Percentiles rank a stretch among this genome's conserved stretches.
phyloP scores from a whole-genome alignment of 2,888 invertebrate genomes.

The Diaperis boleti region DNA sequence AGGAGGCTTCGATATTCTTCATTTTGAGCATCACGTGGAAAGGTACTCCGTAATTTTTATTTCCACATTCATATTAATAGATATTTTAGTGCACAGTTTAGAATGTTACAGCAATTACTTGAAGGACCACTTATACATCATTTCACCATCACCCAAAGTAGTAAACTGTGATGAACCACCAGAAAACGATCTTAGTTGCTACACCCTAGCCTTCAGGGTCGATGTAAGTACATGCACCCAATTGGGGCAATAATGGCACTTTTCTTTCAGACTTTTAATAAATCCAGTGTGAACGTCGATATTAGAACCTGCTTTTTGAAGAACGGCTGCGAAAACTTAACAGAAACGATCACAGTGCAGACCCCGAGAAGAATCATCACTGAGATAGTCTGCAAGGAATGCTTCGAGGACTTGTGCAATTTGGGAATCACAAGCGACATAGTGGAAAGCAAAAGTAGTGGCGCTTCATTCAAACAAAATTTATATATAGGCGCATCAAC shows the following conservation, averaged over 20 bases:
- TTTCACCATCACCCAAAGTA: neutral
- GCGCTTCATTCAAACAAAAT: neutral
- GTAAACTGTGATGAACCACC: neutral
- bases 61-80: too few species aligned
- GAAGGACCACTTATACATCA: too few species aligned
- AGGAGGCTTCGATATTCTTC: neutral
- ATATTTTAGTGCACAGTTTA: neutral
- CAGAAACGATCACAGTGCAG: neutral
- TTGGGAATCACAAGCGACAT: neutral
- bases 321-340: neutral
- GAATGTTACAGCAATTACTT: neutral
- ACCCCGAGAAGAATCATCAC: neutral
- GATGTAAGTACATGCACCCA: too few species aligned
- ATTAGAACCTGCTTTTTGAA: neutral
- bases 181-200: too few species aligned
- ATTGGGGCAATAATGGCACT: too few species aligned
- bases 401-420: neutral
- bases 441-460: neutral
- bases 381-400: neutral
- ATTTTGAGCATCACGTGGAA: neutral
- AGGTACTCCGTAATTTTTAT: too few species aligned
- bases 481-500: neutral
- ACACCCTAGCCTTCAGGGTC: too few species aligned
- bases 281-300: too few species aligned
- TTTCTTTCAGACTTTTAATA: too few species aligned